Base-by-base conservation (phyloP, 2,113 vertebrate species). In the Grammomys surdaster region DNA sequence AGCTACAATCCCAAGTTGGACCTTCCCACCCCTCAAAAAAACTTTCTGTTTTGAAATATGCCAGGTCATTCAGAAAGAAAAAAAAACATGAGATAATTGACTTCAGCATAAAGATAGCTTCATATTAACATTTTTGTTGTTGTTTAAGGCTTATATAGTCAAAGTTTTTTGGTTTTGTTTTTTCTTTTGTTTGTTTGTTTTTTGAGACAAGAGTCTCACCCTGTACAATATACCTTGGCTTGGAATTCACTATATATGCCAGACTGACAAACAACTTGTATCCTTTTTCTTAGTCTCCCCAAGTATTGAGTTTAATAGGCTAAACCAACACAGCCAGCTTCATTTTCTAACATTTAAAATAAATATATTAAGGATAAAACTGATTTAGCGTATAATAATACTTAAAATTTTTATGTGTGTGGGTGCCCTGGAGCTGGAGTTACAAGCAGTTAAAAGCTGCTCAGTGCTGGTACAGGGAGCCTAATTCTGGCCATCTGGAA, bases 331-430 rank as follows among this genome's bases (percentile, higher is more conserved):
- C 17, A 54, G 20, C 56, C 81, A 63, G 22, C n/a, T 84, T 84
- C 8, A 72, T 95, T 93, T 97, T 93, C 85, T 89, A 95, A 31
- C 31, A 86, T 94, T 90, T 96, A 84, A 48, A 95, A 77, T 65
- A 81, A 48, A 4, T 58, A 28, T 67, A 24, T 72, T 95, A 88
- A 92, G 31, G 22, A 28, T 93, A 94, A 95, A 90, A 75, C 48
- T 93, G 69, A 93, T 84, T 95, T 84, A 82, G 24, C 26, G 31
- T 95, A 17, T 93, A 43, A 87, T 48, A 12, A 75, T 75, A 43
- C 43, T 76, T 76, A 48, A 3, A 76, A 48, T 46, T 46, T 75
- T 7, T 77, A 26, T 54, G 28, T 78, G 48, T 77, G 75, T 77
- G 70, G 70, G 19, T 40, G n/a, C 70, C n/a, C n/a, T 73, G 36